These are phyloP conservation scores for Drosophila kanekoi DNA, from an alignment of 2,888 invertebrate genomes.

Conservation along the genomic window DNA sequence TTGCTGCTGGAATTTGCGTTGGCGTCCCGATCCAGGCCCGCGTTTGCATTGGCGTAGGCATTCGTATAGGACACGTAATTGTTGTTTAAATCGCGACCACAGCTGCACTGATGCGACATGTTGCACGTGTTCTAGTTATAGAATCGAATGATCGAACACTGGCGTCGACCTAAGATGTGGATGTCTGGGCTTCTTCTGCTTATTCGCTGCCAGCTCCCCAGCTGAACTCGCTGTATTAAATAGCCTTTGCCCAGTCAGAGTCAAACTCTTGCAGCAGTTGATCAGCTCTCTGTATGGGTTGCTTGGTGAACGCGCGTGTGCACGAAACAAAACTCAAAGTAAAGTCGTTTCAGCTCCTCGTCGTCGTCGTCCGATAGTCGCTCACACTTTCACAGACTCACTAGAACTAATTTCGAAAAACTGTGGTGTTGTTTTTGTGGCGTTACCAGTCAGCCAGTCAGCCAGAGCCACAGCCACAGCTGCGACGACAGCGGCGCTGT, in stretches of 20 bases:
- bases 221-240: conserved; percentile 4
- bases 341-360: conserved; percentile 52
- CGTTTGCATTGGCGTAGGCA: conserved; percentile 84
- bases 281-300: conserved; percentile 27
- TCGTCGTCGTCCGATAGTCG: conserved; percentile 68
- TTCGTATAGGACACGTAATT: conserved; percentile 85
- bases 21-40: conserved; percentile 82
- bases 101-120: conserved; percentile 86
- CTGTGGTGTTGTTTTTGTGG: conserved; percentile 82
- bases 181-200: conserved; percentile 1
- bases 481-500: conserved; percentile 15
- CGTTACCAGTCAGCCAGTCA: conserved; percentile 56
- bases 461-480: conserved; percentile 31
- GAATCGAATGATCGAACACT: conserved; percentile 26
- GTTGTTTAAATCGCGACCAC: conserved; percentile 85
- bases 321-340: conserved; percentile 51
- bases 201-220: conserved; percentile 6
- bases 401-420: conserved; percentile 83
- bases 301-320: conserved; percentile 43
- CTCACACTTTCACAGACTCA: conserved; percentile 84
- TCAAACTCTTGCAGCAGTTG: conserved; percentile 12
- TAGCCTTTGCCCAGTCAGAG: conserved; percentile 23
- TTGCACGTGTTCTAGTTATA: conserved; percentile 56
- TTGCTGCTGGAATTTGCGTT: conserved; percentile 64
- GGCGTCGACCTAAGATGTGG: conserved; percentile 10